These are phyloP conservation scores for Chrysopa pallens DNA, from an alignment of 1,140 invertebrate species.

Conservation along the genomic window DNA sequence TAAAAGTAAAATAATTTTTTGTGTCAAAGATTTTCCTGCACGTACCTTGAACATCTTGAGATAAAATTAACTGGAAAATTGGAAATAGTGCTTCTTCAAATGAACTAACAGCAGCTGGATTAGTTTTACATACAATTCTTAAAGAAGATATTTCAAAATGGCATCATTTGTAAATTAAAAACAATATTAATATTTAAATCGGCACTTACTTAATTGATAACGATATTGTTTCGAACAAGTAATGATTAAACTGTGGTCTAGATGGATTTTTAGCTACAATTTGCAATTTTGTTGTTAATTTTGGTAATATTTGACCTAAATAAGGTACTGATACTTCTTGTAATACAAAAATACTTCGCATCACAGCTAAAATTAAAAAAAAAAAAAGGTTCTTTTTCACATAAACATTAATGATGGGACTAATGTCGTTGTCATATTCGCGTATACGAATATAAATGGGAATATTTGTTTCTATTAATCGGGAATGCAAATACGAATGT, in stretches of 20 bases:
- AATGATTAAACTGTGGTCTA: constrained; percentile 95
- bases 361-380: constrained; percentile 46
- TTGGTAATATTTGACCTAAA: constrained; percentile 58
- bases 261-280: constrained; percentile 87
- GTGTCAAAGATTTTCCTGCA: not conserved
- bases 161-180: not conserved
- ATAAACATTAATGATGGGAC: not conserved
- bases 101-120: constrained; percentile 56
- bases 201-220: constrained; percentile 54
- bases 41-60: constrained; percentile 79
- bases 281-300: constrained; percentile 67
- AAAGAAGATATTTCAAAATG: constrained; percentile 11
- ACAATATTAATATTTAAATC: too few relatives aligned
- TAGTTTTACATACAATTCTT: constrained; percentile 69
- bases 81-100: constrained; percentile 88
- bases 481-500: too few relatives aligned
- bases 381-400: constrained; percentile 8
- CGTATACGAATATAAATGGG: too few relatives aligned
- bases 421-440: too few relatives aligned
- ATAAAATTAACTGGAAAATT: constrained; percentile 81
- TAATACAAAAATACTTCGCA: constrained; percentile 68
- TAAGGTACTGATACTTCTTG: constrained; percentile 69
- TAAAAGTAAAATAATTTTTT: too few relatives aligned
- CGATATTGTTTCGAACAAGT: constrained; percentile 85
- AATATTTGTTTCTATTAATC: too few relatives aligned